Evolutionary conservation across 2,888 invertebrate species (phyloP).

Genomic region (Neria commutata): DNA sequence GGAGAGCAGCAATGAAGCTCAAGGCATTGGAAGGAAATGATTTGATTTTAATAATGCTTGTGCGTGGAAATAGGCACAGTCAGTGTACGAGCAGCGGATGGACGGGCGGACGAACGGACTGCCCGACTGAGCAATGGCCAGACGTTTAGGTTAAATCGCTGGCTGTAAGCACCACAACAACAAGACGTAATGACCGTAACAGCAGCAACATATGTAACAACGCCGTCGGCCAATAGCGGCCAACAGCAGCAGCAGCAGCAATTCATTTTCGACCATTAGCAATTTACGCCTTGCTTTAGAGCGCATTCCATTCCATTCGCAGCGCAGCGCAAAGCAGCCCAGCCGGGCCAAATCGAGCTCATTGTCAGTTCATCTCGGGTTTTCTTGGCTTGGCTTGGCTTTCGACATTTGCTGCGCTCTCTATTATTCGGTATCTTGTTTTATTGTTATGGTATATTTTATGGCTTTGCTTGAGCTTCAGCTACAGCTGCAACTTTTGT

Average conservation of each 20-base stretch:
- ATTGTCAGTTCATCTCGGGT: too few relatives aligned
- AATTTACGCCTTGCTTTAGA: conserved; percentile 6
- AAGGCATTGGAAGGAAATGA: not conserved
- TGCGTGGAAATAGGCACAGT: not conserved
- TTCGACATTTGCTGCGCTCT: not conserved
- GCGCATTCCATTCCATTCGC: not conserved
- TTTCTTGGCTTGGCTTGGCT: too few relatives aligned
- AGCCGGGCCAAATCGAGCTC: too few relatives aligned
- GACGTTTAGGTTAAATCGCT: too few relatives aligned
- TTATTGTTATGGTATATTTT: too few relatives aligned
- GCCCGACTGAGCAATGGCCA: too few relatives aligned
- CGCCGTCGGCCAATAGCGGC: not conserved
- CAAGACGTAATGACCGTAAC: too few relatives aligned
- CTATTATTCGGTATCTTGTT: too few relatives aligned
- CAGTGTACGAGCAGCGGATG: too few relatives aligned
- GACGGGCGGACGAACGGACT: too few relatives aligned
- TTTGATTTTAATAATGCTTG: conserved; percentile 11
- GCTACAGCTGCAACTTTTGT: not conserved
- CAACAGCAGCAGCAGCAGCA: not conserved
- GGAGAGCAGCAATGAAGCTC: not conserved
- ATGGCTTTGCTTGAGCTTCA: not conserved
- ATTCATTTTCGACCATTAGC: not conserved
- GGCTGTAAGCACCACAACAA: too few relatives aligned
- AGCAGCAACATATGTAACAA: not conserved
- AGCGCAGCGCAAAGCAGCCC: too few relatives aligned